Conservation (phyloP, 2,113 vertebrate species). For the Leptobrachium leishanense region DNA sequence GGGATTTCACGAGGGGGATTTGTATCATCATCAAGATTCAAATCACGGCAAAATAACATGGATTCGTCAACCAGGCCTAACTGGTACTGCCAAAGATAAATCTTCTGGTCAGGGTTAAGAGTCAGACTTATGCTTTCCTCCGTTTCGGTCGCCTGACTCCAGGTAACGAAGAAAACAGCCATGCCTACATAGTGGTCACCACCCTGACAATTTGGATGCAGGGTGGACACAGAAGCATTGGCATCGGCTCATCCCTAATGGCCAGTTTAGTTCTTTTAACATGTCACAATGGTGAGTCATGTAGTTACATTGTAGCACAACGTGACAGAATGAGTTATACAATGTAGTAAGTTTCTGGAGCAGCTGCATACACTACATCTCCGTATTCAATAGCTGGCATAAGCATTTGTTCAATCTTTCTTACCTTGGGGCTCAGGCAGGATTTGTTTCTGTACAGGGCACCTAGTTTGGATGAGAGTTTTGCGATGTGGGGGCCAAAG, state of each 20-base stretch:
- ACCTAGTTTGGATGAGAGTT: too few relatives aligned
- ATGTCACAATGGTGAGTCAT: too few relatives aligned
- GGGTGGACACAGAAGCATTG: not conserved
- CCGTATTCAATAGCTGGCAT: too few relatives aligned
- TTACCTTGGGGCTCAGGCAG: too few relatives aligned
- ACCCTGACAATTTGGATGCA: slow-evolving; percentile 43
- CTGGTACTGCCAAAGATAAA: slow-evolving; percentile 34
- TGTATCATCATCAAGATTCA: not conserved
- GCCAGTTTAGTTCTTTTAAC: too few relatives aligned
- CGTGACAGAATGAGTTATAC: too few relatives aligned
- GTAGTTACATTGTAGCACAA: too few relatives aligned
- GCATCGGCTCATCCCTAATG: slow-evolving; percentile 17
- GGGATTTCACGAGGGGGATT: slow-evolving; percentile 18
- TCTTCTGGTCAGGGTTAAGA: not conserved
- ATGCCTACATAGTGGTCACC: slow-evolving; percentile 37
- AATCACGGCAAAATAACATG: slow-evolving; percentile 34
- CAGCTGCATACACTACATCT: too few relatives aligned
- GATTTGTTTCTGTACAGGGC: too few relatives aligned
- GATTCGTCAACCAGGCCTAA: slow-evolving; percentile 20
- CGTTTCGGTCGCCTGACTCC: slow-evolving; percentile 26
- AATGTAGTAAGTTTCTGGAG: too few relatives aligned
- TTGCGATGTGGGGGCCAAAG: too few relatives aligned
- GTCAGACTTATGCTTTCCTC: slow-evolving; percentile 9
- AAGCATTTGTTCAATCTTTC: too few relatives aligned
- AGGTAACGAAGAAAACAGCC: slow-evolving; percentile 21